phyloP scores from a whole-genome alignment of 2,797 vertebrate genomes.

The Pseudomugil tenellus region DNA sequence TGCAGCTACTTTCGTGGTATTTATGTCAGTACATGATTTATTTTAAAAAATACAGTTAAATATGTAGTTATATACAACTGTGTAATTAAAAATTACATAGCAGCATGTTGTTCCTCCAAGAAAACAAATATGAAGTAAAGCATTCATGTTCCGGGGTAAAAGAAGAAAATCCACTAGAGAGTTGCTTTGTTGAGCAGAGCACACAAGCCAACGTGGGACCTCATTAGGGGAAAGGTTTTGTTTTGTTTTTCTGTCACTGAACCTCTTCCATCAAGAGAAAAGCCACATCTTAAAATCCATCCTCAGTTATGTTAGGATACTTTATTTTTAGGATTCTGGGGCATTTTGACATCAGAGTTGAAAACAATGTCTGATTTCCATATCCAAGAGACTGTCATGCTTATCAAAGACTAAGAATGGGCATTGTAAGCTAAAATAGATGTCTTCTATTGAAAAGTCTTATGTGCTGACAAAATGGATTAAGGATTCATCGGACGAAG shows the following conservation, averaged over 20 bases:
- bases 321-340: constrained; percentile 41
- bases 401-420: constrained; percentile 55
- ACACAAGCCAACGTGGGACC: constrained; percentile 52
- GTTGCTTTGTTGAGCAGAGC: constrained; percentile 26
- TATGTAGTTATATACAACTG: background rate
- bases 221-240: constrained; percentile 58
- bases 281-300: constrained; percentile 21
- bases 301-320: constrained; percentile 21
- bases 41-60: background rate
- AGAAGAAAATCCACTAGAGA: constrained; percentile 40
- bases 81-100: background rate
- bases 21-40: background rate
- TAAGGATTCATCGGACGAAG: constrained; percentile 1
- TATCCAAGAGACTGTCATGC: constrained; percentile 25
- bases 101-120: constrained; percentile 18
- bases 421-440: constrained; percentile 10
- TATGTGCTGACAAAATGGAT: constrained; percentile 16
- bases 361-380: constrained; percentile 50
- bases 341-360: constrained; percentile 34
- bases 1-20: background rate
- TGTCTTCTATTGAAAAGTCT: constrained; percentile 6
- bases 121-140: constrained; percentile 22
- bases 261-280: constrained; percentile 30
- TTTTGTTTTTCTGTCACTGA: constrained; percentile 27
- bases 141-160: constrained; percentile 31